These are phyloP conservation scores for Geodia barretti DNA, from an alignment of 37 sponge, comb jelly and placozoan genomes.

Conservation along the genomic window DNA sequence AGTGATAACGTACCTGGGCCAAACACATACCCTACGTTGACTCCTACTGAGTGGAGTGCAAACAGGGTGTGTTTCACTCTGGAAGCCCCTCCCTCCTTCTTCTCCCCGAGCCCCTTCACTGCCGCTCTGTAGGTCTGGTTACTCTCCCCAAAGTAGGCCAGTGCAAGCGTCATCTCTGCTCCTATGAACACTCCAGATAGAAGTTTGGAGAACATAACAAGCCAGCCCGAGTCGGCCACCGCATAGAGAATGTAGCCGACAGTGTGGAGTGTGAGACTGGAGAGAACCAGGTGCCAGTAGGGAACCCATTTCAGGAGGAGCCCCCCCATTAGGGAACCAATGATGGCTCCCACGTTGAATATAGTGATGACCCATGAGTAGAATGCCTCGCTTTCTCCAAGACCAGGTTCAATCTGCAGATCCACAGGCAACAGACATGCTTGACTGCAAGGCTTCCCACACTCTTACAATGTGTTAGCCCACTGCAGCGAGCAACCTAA, in stretches of 20 bases:
- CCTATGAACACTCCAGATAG: conserved; percentile 34
- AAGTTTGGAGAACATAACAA: conserved; percentile 20
- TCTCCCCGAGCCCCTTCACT: neutral
- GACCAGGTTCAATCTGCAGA: conserved; percentile 25
- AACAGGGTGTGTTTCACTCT: conserved; percentile 1
- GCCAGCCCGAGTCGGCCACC: conserved; percentile 7
- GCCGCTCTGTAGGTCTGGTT: neutral
- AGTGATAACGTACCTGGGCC: conserved; percentile 36
- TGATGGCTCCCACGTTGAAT: conserved; percentile 20
- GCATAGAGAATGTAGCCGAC: conserved; percentile 34
- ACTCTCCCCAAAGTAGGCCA: conserved; percentile 31
- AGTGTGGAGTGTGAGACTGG: conserved; percentile 1
- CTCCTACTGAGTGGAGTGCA: conserved; percentile 25
- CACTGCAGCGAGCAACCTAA: no score
- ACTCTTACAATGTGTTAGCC: no score
- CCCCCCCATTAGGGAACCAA: conserved; percentile 17
- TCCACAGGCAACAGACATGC: no score
- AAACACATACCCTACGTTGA: conserved; percentile 23
- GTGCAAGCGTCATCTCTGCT: conserved; percentile 21
- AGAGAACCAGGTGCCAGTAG: conserved; percentile 24
- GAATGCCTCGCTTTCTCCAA: conserved; percentile 24
- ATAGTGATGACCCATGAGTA: conserved; percentile 27
- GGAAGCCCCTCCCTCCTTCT: neutral
- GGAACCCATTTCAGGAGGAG: conserved; percentile 21
- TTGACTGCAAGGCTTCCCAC: no score